Evolutionary conservation across 2,113 vertebrate species (phyloP), one percentile per base, ranked within the genome.

Genomic region (Bufo bufo): DNA sequence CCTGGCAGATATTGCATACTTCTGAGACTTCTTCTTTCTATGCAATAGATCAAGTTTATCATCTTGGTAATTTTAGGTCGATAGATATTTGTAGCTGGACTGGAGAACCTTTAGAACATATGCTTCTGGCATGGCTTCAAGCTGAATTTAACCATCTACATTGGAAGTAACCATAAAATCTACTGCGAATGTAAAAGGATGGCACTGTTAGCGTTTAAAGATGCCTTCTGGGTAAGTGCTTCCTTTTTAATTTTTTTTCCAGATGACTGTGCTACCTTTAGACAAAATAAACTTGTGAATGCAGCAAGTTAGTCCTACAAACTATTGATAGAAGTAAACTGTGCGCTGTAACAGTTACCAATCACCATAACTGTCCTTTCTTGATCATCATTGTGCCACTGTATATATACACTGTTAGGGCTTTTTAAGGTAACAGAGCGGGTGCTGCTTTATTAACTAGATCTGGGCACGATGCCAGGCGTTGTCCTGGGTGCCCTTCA

Each of bases 201-300:
- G 86, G 14, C 66, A 50, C 50, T n/a, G 13, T 11, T 82, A 58
- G 14, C 59, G 66, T 87, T 87, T 75, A 87, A 87, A 20, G 69
- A 87, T 75, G 79, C 33, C 10, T 87, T 87, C 65, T 87, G 86
- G 86, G 86, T 87, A 82, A 87, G 86, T 82, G 7, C 20, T 49
- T 47, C 1, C 5, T 47, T 7, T 74, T 74, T 74, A 17, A 7
- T 0, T 1, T n/a, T 2, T 47, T 74, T 12, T 33, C 10, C 13
- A 61, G 16, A 17, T 61, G 7, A 66, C 4, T 69, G 10, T 3
- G 6, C 1, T 69, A 1, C 19, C 7, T 65, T 65, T 65, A 65
- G 17, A 65, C 5, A 65, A 65, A n/a, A 6, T n/a, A 20, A 65
- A 8, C 7, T 6, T 20, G 19, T 6, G n/a, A 65, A 20, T 4